A percentile compares a stretch with the other conserved stretches of the same genome.
phyloP scores from a whole-genome alignment of 2,113 vertebrate genomes.

The Erinaceus europaeus region DNA sequence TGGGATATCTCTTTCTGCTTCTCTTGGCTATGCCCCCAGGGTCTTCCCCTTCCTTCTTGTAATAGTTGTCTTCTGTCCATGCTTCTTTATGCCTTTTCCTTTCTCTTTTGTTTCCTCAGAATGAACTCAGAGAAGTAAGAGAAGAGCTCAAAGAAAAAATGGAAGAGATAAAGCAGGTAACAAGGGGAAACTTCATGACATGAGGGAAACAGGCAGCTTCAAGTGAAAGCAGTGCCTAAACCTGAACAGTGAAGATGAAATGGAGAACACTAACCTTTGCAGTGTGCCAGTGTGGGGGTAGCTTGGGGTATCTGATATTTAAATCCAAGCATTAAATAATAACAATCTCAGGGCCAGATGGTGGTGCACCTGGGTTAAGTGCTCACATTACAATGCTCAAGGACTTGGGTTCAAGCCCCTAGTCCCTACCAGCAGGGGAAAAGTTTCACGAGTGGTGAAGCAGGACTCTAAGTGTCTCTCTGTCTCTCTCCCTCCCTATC shows the following conservation, averaged over 20 bases:
- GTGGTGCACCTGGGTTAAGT: not conserved
- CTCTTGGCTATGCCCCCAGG: not conserved
- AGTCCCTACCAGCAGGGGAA: too few relatives aligned
- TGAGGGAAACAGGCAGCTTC: not conserved
- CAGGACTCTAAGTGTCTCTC: too few relatives aligned
- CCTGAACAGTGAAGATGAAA: not conserved
- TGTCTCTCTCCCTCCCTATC: too few relatives aligned
- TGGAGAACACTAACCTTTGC: not conserved
- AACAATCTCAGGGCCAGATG: not conserved
- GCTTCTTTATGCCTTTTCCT: not conserved
- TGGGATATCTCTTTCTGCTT: not conserved
- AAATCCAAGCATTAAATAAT: not conserved
- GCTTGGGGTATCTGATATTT: not conserved
- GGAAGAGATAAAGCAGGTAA: conserved; percentile 75
- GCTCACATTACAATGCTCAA: too few relatives aligned
- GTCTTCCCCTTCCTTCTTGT: not conserved
- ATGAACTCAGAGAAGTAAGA: conserved; percentile 69
- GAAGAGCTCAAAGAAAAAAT: conserved; percentile 74
- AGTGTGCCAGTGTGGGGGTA: not conserved
- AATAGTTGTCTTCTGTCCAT: not conserved
- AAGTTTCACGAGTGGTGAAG: too few relatives aligned
- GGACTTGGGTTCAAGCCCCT: too few relatives aligned
- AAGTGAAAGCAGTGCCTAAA: not conserved
- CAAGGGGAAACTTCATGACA: not conserved
- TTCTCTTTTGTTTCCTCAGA: conserved; percentile 51